Evolutionary conservation across 2,113 vertebrate species (phyloP).

Genomic region (Deroptyus accipitrinus): DNA sequence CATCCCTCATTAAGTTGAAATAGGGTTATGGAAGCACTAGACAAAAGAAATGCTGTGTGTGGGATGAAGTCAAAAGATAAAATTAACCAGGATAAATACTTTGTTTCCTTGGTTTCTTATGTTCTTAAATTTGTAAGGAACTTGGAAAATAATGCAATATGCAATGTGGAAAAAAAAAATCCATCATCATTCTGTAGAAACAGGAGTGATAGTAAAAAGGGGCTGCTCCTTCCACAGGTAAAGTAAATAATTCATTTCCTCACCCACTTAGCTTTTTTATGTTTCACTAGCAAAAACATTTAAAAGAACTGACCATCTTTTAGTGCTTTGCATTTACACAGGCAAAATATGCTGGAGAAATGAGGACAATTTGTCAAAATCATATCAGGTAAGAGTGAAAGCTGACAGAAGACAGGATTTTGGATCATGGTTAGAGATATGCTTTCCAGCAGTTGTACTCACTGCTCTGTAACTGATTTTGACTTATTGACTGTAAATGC

Average conservation of each 20-base stretch:
- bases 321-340: background rate
- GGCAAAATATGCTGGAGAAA: background rate
- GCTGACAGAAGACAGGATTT: background rate
- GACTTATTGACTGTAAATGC: background rate
- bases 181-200: background rate
- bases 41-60: background rate
- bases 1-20: background rate
- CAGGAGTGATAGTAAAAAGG: background rate
- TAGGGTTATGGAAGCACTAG: background rate
- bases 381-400: background rate
- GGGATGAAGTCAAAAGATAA: background rate
- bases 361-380: background rate
- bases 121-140: background rate
- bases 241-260: background rate
- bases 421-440: background rate
- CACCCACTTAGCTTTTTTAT: background rate
- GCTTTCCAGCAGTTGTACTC: background rate
- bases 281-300: background rate
- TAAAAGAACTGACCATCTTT: background rate
- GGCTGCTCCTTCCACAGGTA: background rate
- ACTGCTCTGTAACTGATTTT: background rate
- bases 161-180: background rate
- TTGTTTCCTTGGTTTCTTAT: background rate
- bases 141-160: background rate
- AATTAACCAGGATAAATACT: background rate